phyloP scores from a whole-genome alignment of 2,888 invertebrate genomes.

The Rotaria macrura region DNA sequence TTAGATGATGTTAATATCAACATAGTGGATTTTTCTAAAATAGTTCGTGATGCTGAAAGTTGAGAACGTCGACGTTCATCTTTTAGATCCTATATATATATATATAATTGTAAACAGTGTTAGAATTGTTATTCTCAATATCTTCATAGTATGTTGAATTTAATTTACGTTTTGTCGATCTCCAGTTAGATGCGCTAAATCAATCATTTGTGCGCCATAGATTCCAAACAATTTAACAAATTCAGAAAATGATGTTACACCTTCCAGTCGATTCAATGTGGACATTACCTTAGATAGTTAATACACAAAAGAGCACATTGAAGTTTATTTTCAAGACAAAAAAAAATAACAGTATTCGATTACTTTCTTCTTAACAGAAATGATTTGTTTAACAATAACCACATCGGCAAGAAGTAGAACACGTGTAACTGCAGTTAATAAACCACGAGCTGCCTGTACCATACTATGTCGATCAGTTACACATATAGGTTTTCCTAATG shows the following conservation, averaged over 20 bases:
- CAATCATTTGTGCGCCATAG: constrained; percentile 96
- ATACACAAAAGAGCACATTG: background rate
- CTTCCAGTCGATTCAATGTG: constrained; percentile 52
- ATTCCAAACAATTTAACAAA: constrained; percentile 63
- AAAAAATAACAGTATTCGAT: too few species aligned
- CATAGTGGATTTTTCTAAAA: constrained; percentile 86
- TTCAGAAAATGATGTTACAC: constrained; percentile 41
- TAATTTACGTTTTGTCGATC: constrained; percentile 64
- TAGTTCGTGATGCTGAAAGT: constrained; percentile 86
- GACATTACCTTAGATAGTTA: constrained; percentile 46
- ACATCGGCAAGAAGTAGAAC: constrained; percentile 90
- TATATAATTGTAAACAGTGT: too few species aligned
- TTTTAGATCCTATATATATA: constrained; percentile 51
- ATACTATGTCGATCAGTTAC: constrained; percentile 46
- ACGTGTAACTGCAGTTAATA: constrained; percentile 83
- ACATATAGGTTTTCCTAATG: background rate
- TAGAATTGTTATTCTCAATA: too few species aligned
- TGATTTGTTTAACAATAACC: constrained; percentile 86
- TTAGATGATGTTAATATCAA: constrained; percentile 92
- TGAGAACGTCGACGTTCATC: constrained; percentile 90
- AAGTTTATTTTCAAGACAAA: too few species aligned
- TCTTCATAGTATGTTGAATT: too few species aligned
- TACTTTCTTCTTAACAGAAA: constrained; percentile 88
- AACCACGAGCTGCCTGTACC: constrained; percentile 79
- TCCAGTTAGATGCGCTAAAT: constrained; percentile 82